Conservation (phyloP, 2,113 vertebrate genomes). For the Bubo blakistoni region DNA sequence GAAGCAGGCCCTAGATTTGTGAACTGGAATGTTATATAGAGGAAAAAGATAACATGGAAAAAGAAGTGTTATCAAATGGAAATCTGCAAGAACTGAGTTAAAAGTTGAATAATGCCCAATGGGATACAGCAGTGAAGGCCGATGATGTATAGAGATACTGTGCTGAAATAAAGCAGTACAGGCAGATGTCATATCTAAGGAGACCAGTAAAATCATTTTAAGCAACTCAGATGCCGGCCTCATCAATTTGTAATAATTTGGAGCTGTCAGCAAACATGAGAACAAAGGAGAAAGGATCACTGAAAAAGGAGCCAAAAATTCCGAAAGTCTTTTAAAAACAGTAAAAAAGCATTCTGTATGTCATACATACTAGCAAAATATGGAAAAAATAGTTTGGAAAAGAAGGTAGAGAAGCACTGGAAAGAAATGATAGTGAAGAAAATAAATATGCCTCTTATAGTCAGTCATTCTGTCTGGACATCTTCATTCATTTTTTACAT, state of each 20-base stretch:
- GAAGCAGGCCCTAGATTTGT: neutral
- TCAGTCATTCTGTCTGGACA: neutral
- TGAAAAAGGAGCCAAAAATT: neutral
- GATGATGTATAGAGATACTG: neutral
- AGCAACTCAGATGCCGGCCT: neutral
- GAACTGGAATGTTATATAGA: neutral
- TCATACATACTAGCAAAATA: neutral
- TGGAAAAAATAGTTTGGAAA: neutral
- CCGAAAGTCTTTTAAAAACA: neutral
- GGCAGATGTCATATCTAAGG: neutral
- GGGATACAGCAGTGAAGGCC: neutral
- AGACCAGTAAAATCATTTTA: neutral
- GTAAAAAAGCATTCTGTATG: neutral
- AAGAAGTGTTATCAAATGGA: neutral
- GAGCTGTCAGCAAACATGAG: neutral
- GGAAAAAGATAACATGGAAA: neutral
- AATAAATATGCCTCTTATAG: neutral
- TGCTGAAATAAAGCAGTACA: neutral
- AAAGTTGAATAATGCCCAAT: neutral
- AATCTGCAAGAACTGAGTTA: neutral
- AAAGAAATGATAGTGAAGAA: neutral
- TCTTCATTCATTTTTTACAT: neutral
- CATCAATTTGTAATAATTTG: neutral
- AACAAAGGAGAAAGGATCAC: neutral
- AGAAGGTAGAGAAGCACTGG: neutral